Conservation (phyloP, 2,888 invertebrate species). For the Heliconius ismenius region DNA sequence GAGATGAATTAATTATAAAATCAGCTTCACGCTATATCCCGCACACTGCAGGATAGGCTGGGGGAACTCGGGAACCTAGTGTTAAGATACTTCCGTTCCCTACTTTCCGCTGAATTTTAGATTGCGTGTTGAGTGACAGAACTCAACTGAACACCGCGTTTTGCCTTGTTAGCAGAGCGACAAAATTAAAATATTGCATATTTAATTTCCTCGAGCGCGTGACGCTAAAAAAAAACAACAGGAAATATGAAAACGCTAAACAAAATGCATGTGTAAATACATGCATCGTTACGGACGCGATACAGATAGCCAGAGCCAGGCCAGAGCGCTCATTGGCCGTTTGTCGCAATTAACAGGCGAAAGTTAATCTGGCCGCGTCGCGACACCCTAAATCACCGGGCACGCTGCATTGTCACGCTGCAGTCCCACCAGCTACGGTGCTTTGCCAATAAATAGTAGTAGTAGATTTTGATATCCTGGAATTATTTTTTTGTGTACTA, state of each 20-base stretch:
- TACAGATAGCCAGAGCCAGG: constrained; percentile 39
- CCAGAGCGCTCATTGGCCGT: constrained; percentile 63
- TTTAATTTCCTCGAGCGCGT: no score
- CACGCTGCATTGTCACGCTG: constrained; percentile 52
- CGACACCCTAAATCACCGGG: constrained; percentile 73
- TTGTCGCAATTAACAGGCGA: constrained; percentile 74
- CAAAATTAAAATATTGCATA: no score
- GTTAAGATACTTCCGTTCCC: no score
- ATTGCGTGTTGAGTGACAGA: no score
- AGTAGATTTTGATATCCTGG: neutral
- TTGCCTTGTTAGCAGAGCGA: no score
- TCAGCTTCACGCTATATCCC: no score
- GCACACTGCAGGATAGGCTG: no score
- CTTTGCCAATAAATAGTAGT: constrained; percentile 22
- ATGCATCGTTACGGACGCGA: constrained; percentile 47
- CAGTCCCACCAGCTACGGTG: constrained; percentile 34
- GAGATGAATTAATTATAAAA: no score
- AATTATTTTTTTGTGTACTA: neutral
- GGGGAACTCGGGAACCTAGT: no score
- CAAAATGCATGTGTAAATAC: constrained; percentile 24
- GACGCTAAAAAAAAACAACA: no score
- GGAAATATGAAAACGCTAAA: neutral
- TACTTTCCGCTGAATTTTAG: no score
- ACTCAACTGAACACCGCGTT: no score
- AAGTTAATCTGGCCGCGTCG: constrained; percentile 73